Evolutionary conservation across 2,113 vertebrate species (phyloP).

Genomic region (Epinephelus lanceolatus): DNA sequence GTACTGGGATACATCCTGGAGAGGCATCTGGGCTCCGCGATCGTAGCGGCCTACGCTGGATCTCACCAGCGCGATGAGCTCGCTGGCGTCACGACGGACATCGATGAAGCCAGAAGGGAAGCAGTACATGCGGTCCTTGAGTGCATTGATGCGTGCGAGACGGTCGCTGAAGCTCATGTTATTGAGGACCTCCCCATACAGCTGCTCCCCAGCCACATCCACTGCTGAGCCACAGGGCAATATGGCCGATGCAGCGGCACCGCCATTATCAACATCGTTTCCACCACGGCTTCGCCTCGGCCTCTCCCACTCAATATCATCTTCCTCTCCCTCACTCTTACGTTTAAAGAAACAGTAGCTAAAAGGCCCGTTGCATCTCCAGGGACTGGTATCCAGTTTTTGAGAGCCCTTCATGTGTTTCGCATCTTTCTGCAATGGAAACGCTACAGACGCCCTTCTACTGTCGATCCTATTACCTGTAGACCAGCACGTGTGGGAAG

Average conservation of each 20-base stretch:
- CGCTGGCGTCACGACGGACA: conserved; percentile 93
- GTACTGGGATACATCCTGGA: conserved; percentile 91
- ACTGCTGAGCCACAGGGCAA: conserved; percentile 67
- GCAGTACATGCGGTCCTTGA: conserved; percentile 91
- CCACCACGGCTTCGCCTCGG: conserved; percentile 59
- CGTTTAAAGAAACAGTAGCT: conserved; percentile 95
- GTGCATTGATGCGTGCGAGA: conserved; percentile 88
- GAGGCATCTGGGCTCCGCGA: conserved; percentile 82
- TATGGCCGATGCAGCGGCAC: conserved; percentile 24
- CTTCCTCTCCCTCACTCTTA: conserved; percentile 85
- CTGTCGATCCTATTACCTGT: conserved; percentile 77
- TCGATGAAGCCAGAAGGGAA: conserved; percentile 92
- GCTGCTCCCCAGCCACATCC: conserved; percentile 76
- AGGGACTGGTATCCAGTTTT: conserved; percentile 90
- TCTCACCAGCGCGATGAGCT: conserved; percentile 94
- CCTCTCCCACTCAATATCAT: conserved; percentile 88
- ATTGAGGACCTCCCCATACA: conserved; percentile 85
- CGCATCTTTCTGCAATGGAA: conserved; percentile 87
- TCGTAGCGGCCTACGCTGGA: conserved; percentile 88
- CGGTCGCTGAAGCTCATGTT: conserved; percentile 91
- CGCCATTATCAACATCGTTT: conserved; percentile 9
- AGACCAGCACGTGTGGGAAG: conserved; percentile 83
- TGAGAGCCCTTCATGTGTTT: conserved; percentile 88
- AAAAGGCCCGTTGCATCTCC: conserved; percentile 94
- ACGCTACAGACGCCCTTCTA: conserved; percentile 82